Conservation (phyloP, 1,140 invertebrate genomes). For the Papilio machaon region DNA sequence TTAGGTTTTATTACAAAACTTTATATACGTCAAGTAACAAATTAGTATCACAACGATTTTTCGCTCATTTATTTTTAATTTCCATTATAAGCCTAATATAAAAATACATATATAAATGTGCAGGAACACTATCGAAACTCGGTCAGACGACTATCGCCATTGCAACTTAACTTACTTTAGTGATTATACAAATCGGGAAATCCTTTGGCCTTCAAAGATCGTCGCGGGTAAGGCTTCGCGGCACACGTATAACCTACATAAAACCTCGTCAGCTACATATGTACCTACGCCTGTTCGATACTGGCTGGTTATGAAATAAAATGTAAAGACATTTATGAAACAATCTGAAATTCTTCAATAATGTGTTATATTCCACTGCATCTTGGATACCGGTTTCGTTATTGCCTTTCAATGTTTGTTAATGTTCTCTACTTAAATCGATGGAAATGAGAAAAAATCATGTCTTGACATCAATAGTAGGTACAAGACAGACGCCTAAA, state of each 20-base stretch:
- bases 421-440: too few species aligned
- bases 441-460: constrained; percentile 1
- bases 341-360: constrained; percentile 38
- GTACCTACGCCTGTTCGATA: background rate
- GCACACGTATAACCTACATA: constrained; percentile 39
- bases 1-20: too few species aligned
- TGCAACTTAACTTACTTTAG: constrained; percentile 39
- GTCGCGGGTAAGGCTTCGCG: constrained; percentile 24
- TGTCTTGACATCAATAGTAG: too few species aligned
- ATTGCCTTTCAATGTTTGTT: too few species aligned
- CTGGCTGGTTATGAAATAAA: background rate
- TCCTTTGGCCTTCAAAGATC: constrained; percentile 39
- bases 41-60: too few species aligned
- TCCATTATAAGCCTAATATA: background rate
- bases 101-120: background rate
- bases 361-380: constrained; percentile 43
- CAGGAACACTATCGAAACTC: constrained; percentile 8
- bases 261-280: background rate
- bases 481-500: too few species aligned
- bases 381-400: too few species aligned
- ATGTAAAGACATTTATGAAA: constrained; percentile 46
- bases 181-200: constrained; percentile 39
- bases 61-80: background rate
- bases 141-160: constrained; percentile 12
- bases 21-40: too few species aligned